These are phyloP conservation scores for Physella acuta DNA, from an alignment of 1,140 invertebrate genomes.

Conservation along the genomic window DNA sequence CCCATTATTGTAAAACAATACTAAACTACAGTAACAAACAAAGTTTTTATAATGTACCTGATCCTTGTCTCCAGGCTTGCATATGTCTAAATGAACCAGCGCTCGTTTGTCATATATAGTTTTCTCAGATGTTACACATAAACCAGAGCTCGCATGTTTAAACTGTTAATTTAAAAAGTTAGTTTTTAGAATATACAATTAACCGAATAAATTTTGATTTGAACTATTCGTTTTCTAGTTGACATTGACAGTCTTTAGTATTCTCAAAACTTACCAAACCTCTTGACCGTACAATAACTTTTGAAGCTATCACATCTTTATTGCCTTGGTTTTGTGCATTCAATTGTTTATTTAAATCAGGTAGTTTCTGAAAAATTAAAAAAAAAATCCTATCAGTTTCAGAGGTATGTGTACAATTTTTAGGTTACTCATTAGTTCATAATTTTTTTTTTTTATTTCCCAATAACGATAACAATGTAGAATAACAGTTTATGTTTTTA, in stretches of 20 bases:
- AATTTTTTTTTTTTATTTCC: no score
- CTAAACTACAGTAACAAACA: background rate
- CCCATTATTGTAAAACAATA: background rate
- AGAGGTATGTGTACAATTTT: no score
- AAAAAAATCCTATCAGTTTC: no score
- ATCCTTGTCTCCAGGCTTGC: conserved; percentile 29
- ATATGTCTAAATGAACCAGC: conserved; percentile 34
- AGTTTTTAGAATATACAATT: no score
- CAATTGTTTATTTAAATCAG: conserved; percentile 8
- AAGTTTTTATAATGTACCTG: conserved; percentile 26
- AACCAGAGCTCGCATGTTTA: conserved; percentile 34
- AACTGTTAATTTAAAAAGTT: conserved; percentile 38
- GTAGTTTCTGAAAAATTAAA: conserved; percentile 18
- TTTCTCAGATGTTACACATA: conserved; percentile 41
- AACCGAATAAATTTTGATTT: no score
- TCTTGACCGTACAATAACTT: conserved; percentile 1
- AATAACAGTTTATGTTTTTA: no score
- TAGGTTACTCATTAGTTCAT: no score
- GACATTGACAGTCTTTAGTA: background rate
- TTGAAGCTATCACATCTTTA: background rate
- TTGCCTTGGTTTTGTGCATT: background rate
- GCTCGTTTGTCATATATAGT: conserved; percentile 38
- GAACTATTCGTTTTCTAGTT: background rate
- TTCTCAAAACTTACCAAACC: conserved; percentile 20
- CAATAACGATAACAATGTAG: no score